Percentiles rank a stretch among this genome's conserved stretches.
These are phyloP conservation scores for Drosophila elegans DNA, from an alignment of 1,140 invertebrate species.

Conservation along the genomic window DNA sequence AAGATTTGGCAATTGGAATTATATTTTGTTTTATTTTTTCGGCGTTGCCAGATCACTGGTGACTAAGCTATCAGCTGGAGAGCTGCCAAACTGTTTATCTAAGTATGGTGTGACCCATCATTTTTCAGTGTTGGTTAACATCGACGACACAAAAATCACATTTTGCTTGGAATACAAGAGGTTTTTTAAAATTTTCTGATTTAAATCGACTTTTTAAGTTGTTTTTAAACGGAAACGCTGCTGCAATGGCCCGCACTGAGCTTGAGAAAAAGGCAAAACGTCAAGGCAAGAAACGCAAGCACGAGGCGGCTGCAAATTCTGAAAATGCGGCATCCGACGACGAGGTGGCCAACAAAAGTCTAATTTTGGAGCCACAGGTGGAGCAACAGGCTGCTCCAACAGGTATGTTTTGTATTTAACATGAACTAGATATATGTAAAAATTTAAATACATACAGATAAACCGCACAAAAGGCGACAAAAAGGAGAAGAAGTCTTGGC, in stretches of 20 bases:
- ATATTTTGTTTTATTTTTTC: slow-evolving; percentile 4
- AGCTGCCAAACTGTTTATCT: not conserved
- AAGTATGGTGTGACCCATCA: not conserved
- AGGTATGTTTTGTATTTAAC: slow-evolving; percentile 1
- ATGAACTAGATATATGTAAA: not conserved
- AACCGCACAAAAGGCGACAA: slow-evolving; percentile 1
- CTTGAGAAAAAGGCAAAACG: slow-evolving; percentile 54
- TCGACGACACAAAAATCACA: not conserved
- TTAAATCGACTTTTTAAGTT: not conserved
- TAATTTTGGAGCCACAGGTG: slow-evolving; percentile 59
- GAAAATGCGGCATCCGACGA: slow-evolving; percentile 52
- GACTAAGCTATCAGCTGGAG: not conserved
- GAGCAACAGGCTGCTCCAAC: not conserved
- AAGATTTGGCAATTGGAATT: slow-evolving; percentile 1
- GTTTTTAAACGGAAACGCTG: not conserved
- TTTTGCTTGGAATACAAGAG: slow-evolving; percentile 2
- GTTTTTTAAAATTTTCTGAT: slow-evolving; percentile 8
- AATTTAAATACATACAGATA: not conserved
- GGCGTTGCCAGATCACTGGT: slow-evolving; percentile 3
- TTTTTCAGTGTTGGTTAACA: slow-evolving; percentile 17
- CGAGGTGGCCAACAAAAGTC: slow-evolving; percentile 72
- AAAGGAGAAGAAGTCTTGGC: not conserved
- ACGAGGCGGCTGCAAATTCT: slow-evolving; percentile 18
- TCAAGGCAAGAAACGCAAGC: slow-evolving; percentile 74
- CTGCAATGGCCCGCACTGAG: slow-evolving; percentile 70